Conservation (phyloP, 2,797 vertebrate species). For the Aphelocoma californica region DNA sequence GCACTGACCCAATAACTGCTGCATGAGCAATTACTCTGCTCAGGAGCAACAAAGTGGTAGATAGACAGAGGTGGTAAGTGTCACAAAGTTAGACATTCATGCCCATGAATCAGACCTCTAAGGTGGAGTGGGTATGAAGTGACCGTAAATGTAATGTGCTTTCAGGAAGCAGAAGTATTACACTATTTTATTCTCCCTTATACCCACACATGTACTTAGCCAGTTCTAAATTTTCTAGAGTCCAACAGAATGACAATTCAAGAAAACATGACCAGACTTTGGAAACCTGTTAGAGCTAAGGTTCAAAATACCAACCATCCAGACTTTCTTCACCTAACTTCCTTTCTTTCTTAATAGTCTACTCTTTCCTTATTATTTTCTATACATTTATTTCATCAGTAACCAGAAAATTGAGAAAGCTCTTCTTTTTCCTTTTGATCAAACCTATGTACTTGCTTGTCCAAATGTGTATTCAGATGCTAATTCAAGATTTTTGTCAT, state of each 20-base stretch:
- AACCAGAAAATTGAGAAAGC: background rate
- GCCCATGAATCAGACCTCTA: background rate
- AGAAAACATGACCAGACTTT: background rate
- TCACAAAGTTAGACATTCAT: background rate
- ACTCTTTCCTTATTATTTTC: background rate
- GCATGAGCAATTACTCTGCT: background rate
- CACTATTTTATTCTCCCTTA: background rate
- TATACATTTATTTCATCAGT: background rate
- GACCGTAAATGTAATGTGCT: background rate
- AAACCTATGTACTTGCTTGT: background rate
- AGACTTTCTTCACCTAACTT: background rate
- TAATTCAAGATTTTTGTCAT: background rate
- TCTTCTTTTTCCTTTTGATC: background rate
- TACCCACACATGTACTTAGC: background rate
- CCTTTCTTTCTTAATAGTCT: background rate
- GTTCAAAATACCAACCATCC: background rate
- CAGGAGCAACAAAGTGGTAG: background rate
- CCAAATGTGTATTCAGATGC: background rate
- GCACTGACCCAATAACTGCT: background rate
- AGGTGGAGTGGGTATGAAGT: background rate
- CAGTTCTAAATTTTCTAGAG: background rate
- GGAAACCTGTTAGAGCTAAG: background rate
- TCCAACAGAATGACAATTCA: background rate
- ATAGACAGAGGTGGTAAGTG: background rate
- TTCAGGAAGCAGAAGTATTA: background rate